These are phyloP conservation scores for Carlito syrichta DNA, from an alignment of 2,113 vertebrate species.

Conservation along the genomic window DNA sequence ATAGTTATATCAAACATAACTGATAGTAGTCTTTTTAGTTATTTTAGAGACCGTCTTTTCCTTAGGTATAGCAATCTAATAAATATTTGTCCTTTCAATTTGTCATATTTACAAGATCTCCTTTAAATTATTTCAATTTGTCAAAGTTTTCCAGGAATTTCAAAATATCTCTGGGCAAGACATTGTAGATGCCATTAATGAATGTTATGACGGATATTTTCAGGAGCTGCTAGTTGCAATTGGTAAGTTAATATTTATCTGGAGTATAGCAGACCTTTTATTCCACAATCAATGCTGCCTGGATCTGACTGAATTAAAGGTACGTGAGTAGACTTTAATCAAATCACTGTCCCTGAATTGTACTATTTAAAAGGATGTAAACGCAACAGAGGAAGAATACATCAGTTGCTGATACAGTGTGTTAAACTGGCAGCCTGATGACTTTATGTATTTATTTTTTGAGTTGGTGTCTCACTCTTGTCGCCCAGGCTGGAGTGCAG, in stretches of 20 bases:
- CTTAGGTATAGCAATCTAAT: background rate
- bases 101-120: background rate
- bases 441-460: no score
- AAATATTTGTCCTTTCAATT: background rate
- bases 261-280: background rate
- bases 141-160: constrained; percentile 88
- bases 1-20: background rate
- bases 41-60: background rate
- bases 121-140: background rate
- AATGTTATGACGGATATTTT: constrained; percentile 86
- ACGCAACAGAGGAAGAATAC: background rate
- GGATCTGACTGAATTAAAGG: background rate
- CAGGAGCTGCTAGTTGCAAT: constrained; percentile 84
- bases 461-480: no score
- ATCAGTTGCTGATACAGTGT: background rate
- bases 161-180: constrained; percentile 86
- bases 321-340: background rate
- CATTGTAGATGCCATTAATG: constrained; percentile 82
- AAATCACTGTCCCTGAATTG: constrained; percentile 22
- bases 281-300: background rate
- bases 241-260: constrained; percentile 74
- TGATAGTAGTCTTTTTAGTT: background rate
- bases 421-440: background rate
- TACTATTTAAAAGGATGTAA: background rate
- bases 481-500: no score